Percentiles rank a stretch among this genome's conserved stretches.
phyloP scores from a whole-genome alignment of 2,888 invertebrate species.

The Cylindroiulus punctatus region DNA sequence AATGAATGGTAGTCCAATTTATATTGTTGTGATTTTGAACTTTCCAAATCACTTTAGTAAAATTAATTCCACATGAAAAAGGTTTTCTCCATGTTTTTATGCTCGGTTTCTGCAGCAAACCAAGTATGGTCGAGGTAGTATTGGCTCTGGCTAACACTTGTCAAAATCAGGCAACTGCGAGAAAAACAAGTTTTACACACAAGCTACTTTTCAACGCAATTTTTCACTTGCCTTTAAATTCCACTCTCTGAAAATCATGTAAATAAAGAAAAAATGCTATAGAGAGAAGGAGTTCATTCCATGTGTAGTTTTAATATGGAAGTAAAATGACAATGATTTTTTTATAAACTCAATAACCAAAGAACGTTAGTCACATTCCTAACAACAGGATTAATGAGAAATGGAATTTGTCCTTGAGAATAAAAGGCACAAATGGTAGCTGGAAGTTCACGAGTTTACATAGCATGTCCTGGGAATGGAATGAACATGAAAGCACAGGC shows the following conservation, averaged over 20 bases:
- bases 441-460: constrained; percentile 22
- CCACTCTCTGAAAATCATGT: no score
- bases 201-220: no score
- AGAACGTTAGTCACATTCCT: constrained; percentile 32
- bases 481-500: constrained; percentile 32
- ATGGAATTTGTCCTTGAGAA: constrained; percentile 22
- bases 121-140: no score
- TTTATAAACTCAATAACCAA: constrained; percentile 11
- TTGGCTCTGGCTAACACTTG: no score
- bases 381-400: constrained; percentile 32
- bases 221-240: no score
- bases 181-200: no score
- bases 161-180: no score
- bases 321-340: constrained; percentile 13
- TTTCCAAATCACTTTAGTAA: background rate
- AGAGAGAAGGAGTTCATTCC: no score
- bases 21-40: background rate
- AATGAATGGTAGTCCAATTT: constrained; percentile 14
- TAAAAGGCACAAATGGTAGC: constrained; percentile 32
- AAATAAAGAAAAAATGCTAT: no score
- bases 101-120: no score
- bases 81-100: no score
- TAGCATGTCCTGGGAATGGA: constrained; percentile 3
- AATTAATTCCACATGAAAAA: background rate
- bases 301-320: constrained; percentile 16